Base-by-base conservation (phyloP, 2,797 vertebrate species). In the Astyanax mexicanus region DNA sequence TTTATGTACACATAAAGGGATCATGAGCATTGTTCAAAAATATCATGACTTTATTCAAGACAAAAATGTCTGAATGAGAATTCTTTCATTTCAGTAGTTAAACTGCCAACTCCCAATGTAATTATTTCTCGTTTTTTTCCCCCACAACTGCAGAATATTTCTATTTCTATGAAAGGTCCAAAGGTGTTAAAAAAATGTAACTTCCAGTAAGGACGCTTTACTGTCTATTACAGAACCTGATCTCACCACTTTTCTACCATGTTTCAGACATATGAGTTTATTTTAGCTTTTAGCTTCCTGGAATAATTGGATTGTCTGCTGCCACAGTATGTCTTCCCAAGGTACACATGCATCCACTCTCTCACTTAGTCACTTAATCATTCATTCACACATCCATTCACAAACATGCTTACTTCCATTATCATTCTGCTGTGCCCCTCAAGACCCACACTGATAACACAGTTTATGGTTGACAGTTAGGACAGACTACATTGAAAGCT, bases 231-330 rank as follows among this genome's bases (percentile, higher is more conserved):
- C 62, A 66, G 64, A 72, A 73, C 44, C 54, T 58, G 62, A n/a
- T 66, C 21, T 72, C 5, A 25, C 11, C 51, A 66, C 37, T 25
- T 57, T 25, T 29, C 44, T 69, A 57, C 35, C 35, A 47, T 71
- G 42, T 68, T 67, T 67, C 77, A 74, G 67, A 67, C 57, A 61
- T 42, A 29, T 77, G 11, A 23, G 60, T 76, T 82, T 78, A 69
- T 32, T 44, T 66, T 81, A 92, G 91, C 89, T 32, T 44, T 66
- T 81, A 92, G 91, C 89, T 91, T 87, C 72, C 29, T 75, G 75
- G 81, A 78, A 75, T 42, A 32, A 54, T 80, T 69, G 75, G 79
- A 86, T 84, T 85, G 90, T 86, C 81, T 77, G 75, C 38, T 69
- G 57, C 71, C 64, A 80, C 75, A 82, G 70, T 80, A 29, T 47